phyloP scores from a whole-genome alignment of 30 jellyfish, hydroid and myxozoan genomes.

The Phacellophora camtschatica region DNA sequence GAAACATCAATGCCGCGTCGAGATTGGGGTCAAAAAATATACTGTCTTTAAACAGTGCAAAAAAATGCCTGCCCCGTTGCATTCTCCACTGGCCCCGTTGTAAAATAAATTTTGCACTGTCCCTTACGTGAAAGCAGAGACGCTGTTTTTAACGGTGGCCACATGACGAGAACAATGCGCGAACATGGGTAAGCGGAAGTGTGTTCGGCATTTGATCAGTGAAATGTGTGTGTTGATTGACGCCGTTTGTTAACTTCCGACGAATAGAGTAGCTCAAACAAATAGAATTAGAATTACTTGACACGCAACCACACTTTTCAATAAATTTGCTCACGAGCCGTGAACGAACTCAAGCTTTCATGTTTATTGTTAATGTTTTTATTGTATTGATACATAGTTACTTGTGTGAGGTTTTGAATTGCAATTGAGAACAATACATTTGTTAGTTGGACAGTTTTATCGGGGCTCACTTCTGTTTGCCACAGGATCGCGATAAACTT shows the following conservation, averaged over 20 bases:
- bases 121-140: slow-evolving; percentile 9
- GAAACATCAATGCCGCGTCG: too few species aligned
- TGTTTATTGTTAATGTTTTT: not conserved
- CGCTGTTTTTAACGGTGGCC: too few species aligned
- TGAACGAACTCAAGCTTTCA: not conserved
- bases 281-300: slow-evolving; percentile 60
- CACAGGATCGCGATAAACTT: not conserved
- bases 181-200: slow-evolving; percentile 38
- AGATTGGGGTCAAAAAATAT: too few species aligned
- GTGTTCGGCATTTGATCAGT: slow-evolving; percentile 18
- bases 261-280: slow-evolving; percentile 37
- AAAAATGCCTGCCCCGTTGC: too few species aligned
- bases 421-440: slow-evolving; percentile 14
- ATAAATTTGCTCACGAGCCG: slow-evolving; percentile 42
- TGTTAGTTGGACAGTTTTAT: not conserved
- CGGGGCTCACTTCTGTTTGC: not conserved
- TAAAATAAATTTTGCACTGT: too few species aligned
- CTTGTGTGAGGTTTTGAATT: slow-evolving; percentile 52
- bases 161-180: slow-evolving; percentile 12
- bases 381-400: slow-evolving; percentile 23
- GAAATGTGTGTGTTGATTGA: slow-evolving; percentile 36
- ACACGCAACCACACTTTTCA: slow-evolving; percentile 54
- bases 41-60: too few species aligned
- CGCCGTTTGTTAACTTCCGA: slow-evolving; percentile 67
- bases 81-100: too few species aligned